Evolutionary conservation across 2,113 vertebrate genomes (phyloP).

Genomic region (Lampris incognitus): DNA sequence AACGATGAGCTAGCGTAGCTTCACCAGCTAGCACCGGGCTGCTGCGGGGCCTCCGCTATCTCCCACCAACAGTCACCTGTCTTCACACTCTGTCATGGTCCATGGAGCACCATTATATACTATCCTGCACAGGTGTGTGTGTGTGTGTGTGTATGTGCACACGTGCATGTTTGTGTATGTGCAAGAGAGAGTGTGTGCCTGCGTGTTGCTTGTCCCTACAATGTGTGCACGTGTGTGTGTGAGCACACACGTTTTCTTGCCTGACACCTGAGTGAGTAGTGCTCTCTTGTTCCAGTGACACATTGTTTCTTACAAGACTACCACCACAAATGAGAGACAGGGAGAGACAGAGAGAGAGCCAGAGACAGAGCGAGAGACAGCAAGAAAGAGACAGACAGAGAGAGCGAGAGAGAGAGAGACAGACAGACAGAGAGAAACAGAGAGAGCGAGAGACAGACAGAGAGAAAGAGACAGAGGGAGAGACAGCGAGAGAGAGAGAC

Average conservation of each 20-base stretch:
- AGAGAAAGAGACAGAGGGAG: background rate
- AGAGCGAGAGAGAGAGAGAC: background rate
- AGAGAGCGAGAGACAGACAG: background rate
- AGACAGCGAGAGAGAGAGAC: background rate
- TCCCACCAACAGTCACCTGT: no score
- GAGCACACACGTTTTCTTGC: constrained; percentile 5
- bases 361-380: no score
- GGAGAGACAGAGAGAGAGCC: background rate
- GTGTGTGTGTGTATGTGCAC: background rate
- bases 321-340: no score
- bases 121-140: constrained; percentile 3
- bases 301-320: constrained; percentile 27
- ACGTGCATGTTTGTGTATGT: background rate
- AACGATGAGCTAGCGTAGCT: no score
- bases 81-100: no score
- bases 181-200: background rate
- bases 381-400: background rate
- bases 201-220: background rate
- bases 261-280: constrained; percentile 53
- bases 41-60: no score
- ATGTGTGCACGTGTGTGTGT: background rate
- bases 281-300: constrained; percentile 42
- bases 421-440: background rate
- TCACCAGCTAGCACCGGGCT: no score
- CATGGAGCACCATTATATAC: no score